These are phyloP conservation scores for Astyanax mexicanus DNA, from an alignment of 2,797 vertebrate species.

Conservation along the genomic window DNA sequence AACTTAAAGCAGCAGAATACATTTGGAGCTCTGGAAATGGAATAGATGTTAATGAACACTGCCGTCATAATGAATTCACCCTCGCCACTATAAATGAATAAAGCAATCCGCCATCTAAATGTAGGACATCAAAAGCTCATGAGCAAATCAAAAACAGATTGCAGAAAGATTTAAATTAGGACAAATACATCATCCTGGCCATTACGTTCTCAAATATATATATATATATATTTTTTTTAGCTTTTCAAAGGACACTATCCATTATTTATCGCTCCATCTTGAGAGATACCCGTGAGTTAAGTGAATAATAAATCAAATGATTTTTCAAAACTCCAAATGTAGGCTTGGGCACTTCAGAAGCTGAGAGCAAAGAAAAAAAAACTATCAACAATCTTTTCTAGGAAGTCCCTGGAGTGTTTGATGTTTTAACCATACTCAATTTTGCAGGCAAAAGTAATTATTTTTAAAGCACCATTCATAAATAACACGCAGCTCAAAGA, in stretches of 20 bases:
- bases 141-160: constrained; percentile 68
- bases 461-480: not conserved
- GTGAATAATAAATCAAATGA: constrained; percentile 23
- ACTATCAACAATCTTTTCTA: not conserved
- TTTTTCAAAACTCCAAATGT: not conserved
- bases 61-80: constrained; percentile 19
- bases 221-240: no score
- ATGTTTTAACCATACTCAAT: not conserved
- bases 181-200: not conserved
- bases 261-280: constrained; percentile 76
- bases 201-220: constrained; percentile 19
- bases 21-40: not conserved
- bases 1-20: constrained; percentile 7
- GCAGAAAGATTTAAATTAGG: constrained; percentile 3
- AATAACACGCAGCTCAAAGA: not conserved
- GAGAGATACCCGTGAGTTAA: not conserved
- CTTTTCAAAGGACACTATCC: not conserved
- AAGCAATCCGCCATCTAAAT: not conserved
- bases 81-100: constrained; percentile 11
- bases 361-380: constrained; percentile 4
- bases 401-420: not conserved
- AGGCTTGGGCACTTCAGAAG: not conserved
- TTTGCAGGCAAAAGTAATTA: not conserved
- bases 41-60: constrained; percentile 28
- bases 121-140: constrained; percentile 38